Evolutionary conservation across 2,113 vertebrate genomes (phyloP), one percentile per base, ranked within the genome.

Genomic region (Peromyscus californicus): DNA sequence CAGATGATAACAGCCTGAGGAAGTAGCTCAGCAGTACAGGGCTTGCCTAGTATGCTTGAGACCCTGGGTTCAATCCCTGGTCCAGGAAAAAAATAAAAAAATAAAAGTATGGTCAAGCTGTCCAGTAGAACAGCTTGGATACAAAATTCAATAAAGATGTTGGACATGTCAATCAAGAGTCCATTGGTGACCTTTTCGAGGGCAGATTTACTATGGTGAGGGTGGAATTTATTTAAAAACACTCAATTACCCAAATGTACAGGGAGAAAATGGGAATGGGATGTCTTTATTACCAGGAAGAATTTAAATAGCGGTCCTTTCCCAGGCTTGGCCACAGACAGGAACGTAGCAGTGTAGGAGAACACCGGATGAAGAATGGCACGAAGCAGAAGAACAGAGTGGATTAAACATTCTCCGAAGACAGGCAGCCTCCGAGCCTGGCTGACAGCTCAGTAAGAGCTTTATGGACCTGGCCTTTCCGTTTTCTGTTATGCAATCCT

Each of bases 121-220:
- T 82, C 83, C 70, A n/a, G 5, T 5, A 21, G 15, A 95, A 76
- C 19, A 26, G 78, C 85, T 74, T 61, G 51, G 69, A 91, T 63
- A 88, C 24, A 9, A 78, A 79, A 42, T 91, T 54, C 76, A 88
- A 69, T 70, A 22, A 86, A 70, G 39, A 59, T 24, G 2, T 33
- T 54, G 67, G 76, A 90, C 63, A 2, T 31, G 65, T 76, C 93
- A 92, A 42, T 97, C 97, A 97, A 78, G 92, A 76, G 26, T 59
- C 80, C 69, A 70, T 7, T 31, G 42, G 57, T 93, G 90, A 97
- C 96, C 97, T 97, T 97, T 97, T 84, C 85, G 78, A 95, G 75
- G 92, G 89, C 79, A 92, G 61, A 92, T 97, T 95, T 88, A 63
- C 88, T 80, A 31, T 78, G 36, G 69, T 89, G 87, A 88, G 15